Percentiles rank a stretch among this genome's conserved stretches.
These are phyloP conservation scores for Gila robusta DNA, from an alignment of 2,797 vertebrate genomes.

Conservation along the genomic window DNA sequence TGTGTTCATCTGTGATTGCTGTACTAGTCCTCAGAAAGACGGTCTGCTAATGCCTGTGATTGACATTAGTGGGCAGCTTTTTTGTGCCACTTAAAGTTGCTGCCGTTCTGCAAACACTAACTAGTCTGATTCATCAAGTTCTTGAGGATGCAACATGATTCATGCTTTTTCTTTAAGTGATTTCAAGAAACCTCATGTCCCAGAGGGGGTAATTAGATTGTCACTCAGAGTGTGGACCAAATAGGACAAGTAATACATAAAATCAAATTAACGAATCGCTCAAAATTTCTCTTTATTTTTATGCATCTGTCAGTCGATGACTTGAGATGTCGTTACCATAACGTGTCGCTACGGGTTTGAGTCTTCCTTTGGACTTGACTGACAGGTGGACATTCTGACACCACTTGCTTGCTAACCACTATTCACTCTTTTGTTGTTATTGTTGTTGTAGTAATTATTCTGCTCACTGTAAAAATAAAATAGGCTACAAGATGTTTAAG, in stretches of 20 bases:
- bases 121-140: constrained; percentile 17
- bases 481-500: background rate
- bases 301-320: background rate
- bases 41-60: constrained; percentile 19
- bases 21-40: constrained; percentile 27
- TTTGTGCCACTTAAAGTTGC: background rate
- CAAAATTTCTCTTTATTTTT: background rate
- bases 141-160: constrained; percentile 12
- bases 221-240: constrained; percentile 22
- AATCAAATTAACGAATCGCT: background rate
- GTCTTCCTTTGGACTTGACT: background rate
- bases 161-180: constrained; percentile 20
- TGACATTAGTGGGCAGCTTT: constrained; percentile 29
- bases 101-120: constrained; percentile 27
- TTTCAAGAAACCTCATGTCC: constrained; percentile 21
- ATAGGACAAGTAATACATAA: constrained; percentile 52
- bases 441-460: background rate
- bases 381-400: background rate
- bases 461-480: background rate
- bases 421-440: background rate
- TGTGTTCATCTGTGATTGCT: background rate
- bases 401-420: background rate
- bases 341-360: background rate
- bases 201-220: constrained; percentile 25
- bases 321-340: background rate